Evolutionary conservation across 2,797 vertebrate species (phyloP), one percentile per base, ranked within the genome.

Genomic region (Cynopterus sphinx): DNA sequence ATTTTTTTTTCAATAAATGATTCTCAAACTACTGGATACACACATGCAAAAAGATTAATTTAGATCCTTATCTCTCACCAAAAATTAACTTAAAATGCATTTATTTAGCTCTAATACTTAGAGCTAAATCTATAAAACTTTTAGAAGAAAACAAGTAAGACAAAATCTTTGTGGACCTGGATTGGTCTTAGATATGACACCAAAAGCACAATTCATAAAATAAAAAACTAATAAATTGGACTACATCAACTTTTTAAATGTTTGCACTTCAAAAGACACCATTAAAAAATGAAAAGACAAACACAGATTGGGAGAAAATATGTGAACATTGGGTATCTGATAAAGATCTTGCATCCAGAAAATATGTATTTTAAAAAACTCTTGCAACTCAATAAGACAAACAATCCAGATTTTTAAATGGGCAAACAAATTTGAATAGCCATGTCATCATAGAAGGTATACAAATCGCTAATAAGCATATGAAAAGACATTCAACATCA

Each of bases 221-320:
- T 70, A n/a, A 31, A 43, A 85, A 78, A 26, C 15, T 70, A 73
- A 79, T 70, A 82, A 83, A 93, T 51, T 43, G 17, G 9, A 87
- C 26, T 43, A 79, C 16, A 36, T 39, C 15, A 68, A 46, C 46
- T 73, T 96, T 87, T 43, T 46, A 75, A 94, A 92, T 31, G 36
- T 91, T 73, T 95, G 15, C 12, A 73, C 46, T 91, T 91, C 74
- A 74, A 67, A 75, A 96, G 28, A 26, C 43, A 91, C 26, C 55
- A 43, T 73, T 91, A 93, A 93, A 88, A 91, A 93, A 89, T 73
- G 55, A 91, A 94, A 95, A 96, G 49, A 70, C 33, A 74, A 94
- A 36, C n/a, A 68, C 15, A 82, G n/a, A 41, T 36, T 81, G 12
- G 71, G 33, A 67, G 21, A 81, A 53, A 70, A 86, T 77, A 95